Evolutionary conservation across 1,140 invertebrate genomes (phyloP), one percentile per base, ranked within the genome.

Genomic region (Lordiphosa stackelbergi): DNA sequence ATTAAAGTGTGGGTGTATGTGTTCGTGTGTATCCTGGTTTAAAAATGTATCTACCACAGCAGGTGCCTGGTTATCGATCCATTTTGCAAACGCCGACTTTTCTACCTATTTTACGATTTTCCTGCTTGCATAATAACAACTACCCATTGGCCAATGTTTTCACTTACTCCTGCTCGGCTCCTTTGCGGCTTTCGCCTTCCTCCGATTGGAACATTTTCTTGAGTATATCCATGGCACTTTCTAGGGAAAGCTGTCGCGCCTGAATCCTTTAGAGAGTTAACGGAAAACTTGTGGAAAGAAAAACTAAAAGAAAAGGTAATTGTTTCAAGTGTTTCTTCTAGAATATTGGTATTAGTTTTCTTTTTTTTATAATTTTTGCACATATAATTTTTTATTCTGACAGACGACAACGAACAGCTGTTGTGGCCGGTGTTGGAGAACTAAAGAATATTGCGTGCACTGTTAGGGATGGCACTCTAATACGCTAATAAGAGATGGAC

Each of bases 121-220:
- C 13, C 12, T n/a, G 31, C 42, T 54, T 58, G 64, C 65, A 45
- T 51, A 56, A 60, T 16, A 35, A 8, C 28, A 13, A 11, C 22
- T 5, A 24, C 22, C 22, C 2, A 24, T 13, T 34, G 5, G 11
- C 28, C 28, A 31, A 31, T 11, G 9, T 34, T 5, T 31, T 31
- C 31, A 86, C 85, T 86, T 66, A 86, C 85, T 86, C 79, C 41
- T 69, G 59, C 58, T 81, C 69, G 46, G 57, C 58, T 81, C 69
- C 49, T 81, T 46, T 46, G 22, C 43, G 43, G 43, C 43, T 28
- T 46, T 28, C 24, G 43, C 69, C 53, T 8, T 70, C 55, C 59
- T 70, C 66, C 45, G 71, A 69, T 65, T 86, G 63, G 62, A 86
- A 86, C 85, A 86, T 86, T 85, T 86, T 86, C 73, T 73, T 85